Percentiles rank a stretch among this genome's conserved stretches.
phyloP scores from a whole-genome alignment of 92 coral and sea anemone genomes.

The Zoanthus gigantus region DNA sequence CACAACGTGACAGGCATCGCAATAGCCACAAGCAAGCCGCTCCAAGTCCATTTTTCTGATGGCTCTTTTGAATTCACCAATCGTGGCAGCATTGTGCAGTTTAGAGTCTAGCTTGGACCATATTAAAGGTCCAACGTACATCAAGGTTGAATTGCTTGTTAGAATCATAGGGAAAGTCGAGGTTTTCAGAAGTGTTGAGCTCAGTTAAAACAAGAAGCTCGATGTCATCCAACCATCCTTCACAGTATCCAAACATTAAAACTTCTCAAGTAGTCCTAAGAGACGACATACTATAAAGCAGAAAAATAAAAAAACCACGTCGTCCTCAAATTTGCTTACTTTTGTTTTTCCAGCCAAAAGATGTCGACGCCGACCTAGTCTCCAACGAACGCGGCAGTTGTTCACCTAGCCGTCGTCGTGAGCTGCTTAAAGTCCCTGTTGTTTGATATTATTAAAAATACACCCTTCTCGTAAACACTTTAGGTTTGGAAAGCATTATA shows the following conservation, averaged over 20 bases:
- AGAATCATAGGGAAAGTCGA: constrained; percentile 1
- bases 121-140: too few species aligned
- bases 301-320: not conserved
- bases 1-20: too few species aligned
- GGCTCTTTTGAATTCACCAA: too few species aligned
- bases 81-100: too few species aligned
- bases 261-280: not conserved
- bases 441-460: too few species aligned
- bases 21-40: too few species aligned
- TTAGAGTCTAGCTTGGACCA: too few species aligned
- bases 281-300: not conserved
- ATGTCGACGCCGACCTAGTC: not conserved
- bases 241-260: not conserved
- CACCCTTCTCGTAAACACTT: too few species aligned
- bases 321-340: not conserved
- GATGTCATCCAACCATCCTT: not conserved
- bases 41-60: too few species aligned
- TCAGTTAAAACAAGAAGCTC: not conserved
- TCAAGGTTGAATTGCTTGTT: not conserved
- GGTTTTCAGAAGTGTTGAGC: not conserved
- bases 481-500: too few species aligned
- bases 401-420: not conserved
- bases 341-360: not conserved
- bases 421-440: not conserved
- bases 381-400: not conserved